A percentile compares a stretch with the other conserved stretches of the same genome.
Conservation (phyloP, 2,888 invertebrate genomes). For the Tyria jacobaeae region DNA sequence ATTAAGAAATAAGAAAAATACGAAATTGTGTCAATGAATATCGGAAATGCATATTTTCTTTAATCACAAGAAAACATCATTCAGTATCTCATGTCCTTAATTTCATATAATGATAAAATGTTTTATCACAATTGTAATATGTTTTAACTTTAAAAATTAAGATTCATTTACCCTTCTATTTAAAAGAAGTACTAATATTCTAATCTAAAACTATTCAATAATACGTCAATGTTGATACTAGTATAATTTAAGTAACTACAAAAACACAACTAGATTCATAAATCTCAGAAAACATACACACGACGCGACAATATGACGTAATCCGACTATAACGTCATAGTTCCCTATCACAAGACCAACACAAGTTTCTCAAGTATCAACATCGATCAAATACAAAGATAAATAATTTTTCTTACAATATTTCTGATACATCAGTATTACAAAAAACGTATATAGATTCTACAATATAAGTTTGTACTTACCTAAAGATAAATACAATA, state of each 20-base stretch:
- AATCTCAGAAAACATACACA: background rate
- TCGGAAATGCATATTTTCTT: no score
- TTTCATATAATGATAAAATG: no score
- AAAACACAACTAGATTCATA: background rate
- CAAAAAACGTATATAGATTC: background rate
- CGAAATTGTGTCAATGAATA: no score
- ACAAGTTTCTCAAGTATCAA: background rate
- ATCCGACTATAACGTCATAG: background rate
- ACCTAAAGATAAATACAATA: no score
- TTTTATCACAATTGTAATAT: no score
- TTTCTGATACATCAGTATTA: background rate
- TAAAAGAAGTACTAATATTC: no score
- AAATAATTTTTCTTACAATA: background rate
- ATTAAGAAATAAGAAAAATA: no score
- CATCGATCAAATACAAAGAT: background rate
- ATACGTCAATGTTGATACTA: background rate
- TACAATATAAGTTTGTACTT: no score
- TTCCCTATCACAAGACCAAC: background rate
- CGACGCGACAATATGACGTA: background rate
- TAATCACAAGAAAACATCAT: no score
- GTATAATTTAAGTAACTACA: background rate
- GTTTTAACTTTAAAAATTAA: no score
- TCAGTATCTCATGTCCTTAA: no score
- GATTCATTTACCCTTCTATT: no score
- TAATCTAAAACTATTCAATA: background rate